These are phyloP conservation scores for Drosophila triauraria DNA, from an alignment of 1,140 invertebrate genomes.

Conservation along the genomic window DNA sequence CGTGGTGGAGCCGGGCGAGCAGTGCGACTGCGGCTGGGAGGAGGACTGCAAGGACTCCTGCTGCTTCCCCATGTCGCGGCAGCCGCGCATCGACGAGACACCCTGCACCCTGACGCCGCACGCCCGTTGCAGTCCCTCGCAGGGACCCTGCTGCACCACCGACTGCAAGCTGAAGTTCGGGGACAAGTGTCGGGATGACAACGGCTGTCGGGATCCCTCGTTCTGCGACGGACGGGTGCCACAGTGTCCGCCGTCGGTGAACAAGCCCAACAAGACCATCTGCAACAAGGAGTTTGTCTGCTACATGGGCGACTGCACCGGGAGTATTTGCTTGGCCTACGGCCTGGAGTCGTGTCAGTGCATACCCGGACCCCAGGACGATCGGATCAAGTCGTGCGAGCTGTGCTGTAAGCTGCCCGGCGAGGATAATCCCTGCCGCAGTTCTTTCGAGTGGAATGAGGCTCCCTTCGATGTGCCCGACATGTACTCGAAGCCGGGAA, in stretches of 20 bases:
- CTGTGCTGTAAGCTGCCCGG: conserved; percentile 95
- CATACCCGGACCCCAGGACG: conserved; percentile 90
- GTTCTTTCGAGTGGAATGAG: conserved; percentile 96
- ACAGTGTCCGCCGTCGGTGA: conserved; percentile 94
- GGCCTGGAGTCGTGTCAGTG: conserved; percentile 98
- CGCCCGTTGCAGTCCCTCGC: conserved; percentile 84
- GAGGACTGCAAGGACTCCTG: conserved; percentile 97
- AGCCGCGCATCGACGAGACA: conserved; percentile 90
- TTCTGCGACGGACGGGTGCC: conserved; percentile 94
- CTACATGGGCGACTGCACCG: conserved; percentile 97
- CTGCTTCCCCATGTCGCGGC: conserved; percentile 95
- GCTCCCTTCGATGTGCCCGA: conserved; percentile 95
- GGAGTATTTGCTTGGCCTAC: conserved; percentile 96
- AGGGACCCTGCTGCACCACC: conserved; percentile 97
- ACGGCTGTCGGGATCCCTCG: conserved; percentile 95
- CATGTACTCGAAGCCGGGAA: conserved; percentile 96
- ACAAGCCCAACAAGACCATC: conserved; percentile 97
- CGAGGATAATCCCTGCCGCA: conserved; percentile 92
- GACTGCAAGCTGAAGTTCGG: conserved; percentile 94
- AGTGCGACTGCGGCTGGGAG: conserved; percentile 99
- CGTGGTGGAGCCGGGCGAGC: conserved; percentile 97
- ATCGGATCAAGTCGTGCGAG: conserved; percentile 94
- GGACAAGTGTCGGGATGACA: conserved; percentile 96
- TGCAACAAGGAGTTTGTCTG: conserved; percentile 97
- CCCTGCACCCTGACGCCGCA: conserved; percentile 93